Evolutionary conservation across 2,113 vertebrate genomes (phyloP).

Genomic region (Scolopax mira): DNA sequence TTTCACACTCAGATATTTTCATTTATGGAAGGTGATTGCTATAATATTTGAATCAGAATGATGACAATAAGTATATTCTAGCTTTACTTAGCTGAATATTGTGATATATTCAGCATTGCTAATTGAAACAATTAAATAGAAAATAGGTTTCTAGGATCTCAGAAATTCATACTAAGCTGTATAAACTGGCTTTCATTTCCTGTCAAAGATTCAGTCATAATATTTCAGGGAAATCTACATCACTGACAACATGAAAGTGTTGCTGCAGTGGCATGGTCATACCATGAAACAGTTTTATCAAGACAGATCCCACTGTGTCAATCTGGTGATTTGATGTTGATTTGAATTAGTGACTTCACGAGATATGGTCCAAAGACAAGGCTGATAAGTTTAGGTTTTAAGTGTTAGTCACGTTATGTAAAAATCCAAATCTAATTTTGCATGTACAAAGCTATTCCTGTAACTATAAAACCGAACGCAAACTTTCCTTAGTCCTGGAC

Average conservation of each 20-base stretch:
- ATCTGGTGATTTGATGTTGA: background rate
- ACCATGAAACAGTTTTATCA: background rate
- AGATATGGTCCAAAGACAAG: background rate
- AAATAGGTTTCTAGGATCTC: background rate
- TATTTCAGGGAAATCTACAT: background rate
- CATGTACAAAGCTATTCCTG: background rate
- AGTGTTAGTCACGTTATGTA: background rate
- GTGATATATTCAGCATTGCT: background rate
- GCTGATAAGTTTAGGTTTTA: background rate
- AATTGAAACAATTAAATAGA: background rate
- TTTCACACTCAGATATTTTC: background rate
- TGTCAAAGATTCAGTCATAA: background rate
- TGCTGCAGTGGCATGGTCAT: background rate
- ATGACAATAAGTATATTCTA: background rate
- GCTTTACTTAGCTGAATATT: background rate
- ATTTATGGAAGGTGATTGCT: background rate
- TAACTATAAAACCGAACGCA: background rate
- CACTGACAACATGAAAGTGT: background rate
- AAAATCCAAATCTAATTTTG: background rate
- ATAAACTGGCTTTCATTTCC: background rate
- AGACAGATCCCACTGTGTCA: background rate
- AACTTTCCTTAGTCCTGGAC: background rate
- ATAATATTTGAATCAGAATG: background rate
- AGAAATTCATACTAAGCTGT: background rate
- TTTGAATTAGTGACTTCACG: background rate